Conservation (phyloP, 2,797 vertebrate species). For the Potorous gilbertii region DNA sequence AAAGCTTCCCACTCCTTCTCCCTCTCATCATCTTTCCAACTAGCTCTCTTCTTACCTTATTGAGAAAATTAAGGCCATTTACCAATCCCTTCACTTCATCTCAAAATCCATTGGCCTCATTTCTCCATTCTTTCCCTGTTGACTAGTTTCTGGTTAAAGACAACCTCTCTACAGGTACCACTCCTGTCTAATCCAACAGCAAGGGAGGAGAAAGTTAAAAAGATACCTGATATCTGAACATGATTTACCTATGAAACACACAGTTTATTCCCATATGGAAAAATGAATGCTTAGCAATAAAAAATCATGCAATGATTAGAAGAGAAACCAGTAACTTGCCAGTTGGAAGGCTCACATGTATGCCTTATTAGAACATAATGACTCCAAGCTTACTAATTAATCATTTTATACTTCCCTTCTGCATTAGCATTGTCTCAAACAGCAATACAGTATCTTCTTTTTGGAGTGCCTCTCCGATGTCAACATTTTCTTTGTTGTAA, state of each 20-base stretch:
- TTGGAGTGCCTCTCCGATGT: not conserved
- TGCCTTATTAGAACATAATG: not conserved
- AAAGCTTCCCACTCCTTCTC: not conserved
- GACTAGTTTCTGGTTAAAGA: not conserved
- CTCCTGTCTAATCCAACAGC: not conserved
- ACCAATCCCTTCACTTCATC: not conserved
- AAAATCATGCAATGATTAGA: not conserved
- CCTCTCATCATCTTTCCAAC: not conserved
- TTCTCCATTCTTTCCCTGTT: not conserved
- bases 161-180: not conserved
- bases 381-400: not conserved
- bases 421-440: not conserved
- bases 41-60: not conserved
- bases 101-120: not conserved
- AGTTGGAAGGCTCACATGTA: not conserved
- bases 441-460: not conserved
- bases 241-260: not conserved
- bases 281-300: not conserved
- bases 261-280: not conserved
- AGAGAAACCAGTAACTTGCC: not conserved
- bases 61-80: not conserved
- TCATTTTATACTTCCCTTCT: not conserved
- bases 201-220: not conserved
- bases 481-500: not conserved
- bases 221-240: not conserved